Base-by-base conservation (phyloP, 2,888 invertebrate species). In the Meta bourneti region DNA sequence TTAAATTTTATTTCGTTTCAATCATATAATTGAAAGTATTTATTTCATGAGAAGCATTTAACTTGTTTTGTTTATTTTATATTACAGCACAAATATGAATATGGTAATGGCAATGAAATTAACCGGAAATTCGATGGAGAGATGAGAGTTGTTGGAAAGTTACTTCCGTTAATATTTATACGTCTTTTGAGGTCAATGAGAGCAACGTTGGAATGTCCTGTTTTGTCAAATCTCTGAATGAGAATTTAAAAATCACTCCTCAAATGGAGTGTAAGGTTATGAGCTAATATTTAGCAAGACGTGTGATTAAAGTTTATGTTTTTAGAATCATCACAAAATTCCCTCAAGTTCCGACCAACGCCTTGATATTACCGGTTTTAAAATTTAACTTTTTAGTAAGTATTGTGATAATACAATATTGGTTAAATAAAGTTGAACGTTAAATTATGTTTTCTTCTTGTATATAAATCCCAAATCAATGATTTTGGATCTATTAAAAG, bases 351-450 rank as follows among this genome's bases (percentile, higher is more conserved):
- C 86, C 78, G 91, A 91, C 91, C 91, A 91, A 91, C 91, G 91
- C 91, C 91, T 91, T 91, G 91, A 87, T 74, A 91, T 88, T 87
- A 91, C 91, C 91, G 91, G 91, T 91, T 91, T 77, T 87, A 71
- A 87, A 83, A 69, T 81, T 85, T 49, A 90, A 90, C 49, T 83
- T 34, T 34, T 85, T 75, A 81, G 90, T 90, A 90, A 90, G 90
- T 90, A 83, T 81, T 20, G n/a, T 61, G 16, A 81, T 54, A 86
- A 70, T 86, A 34, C 20, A 70, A 16, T 49, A 77, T 85, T 61
- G 8, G 74, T 84, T n/a, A 48, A 51, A 71, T 48, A 7, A 72
- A 72, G 49, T 49, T 20, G 51, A 82, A 71, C 20, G 9, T 48
- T 75, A 5, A 34, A 61, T 61, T 61, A 16, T 61, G 34, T 34